Evolutionary conservation across 92 coral and sea anemone genomes (phyloP), one percentile per base, ranked within the genome.

Genomic region (Epizoanthus ramosus): DNA sequence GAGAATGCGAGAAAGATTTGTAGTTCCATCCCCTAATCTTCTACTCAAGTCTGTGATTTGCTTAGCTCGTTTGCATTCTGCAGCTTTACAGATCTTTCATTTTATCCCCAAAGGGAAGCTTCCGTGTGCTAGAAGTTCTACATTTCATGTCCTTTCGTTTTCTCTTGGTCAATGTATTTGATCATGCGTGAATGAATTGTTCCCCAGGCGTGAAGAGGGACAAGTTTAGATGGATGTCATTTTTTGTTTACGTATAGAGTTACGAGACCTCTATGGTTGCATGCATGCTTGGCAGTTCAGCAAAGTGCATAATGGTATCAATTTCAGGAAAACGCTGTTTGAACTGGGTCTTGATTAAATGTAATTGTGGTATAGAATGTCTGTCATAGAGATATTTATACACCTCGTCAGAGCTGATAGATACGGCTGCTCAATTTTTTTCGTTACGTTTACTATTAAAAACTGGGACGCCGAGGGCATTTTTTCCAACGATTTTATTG

Each of bases 121-220:
- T 33, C 33, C 13, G 37, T 45, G 7, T 21, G 0, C 15, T 19
- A 35, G 3, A 19, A 52, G 47, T 35, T 72, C 22, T 35, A 19
- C 63, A n/a, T 19, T 13, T 45, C 43, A 56, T 18, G 35, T 45
- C 14, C 58, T 47, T 47, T 72, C 21, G 64, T 52, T 59, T 13
- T 10, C 22, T 35, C 15, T 52, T 47, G 79, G 24, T 18, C 24
- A 61, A 50, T 50, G 19, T 23, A 33, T 9, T 50, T 47, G 79
- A 52, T 72, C 79, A 72, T 72, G 79, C 79, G 79, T 72, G 79
- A 28, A 72, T 9, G 23, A 25, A 70, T 72, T 21, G 79, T 14
- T 33, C 56, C 63, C 24, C 31, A 21, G 13, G 79, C 58, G 79
- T 52, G 79, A 72, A 72, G 47, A 72, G 33, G 54, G 54, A 50